Conservation (phyloP, 2,888 invertebrate genomes). For the Campoplex capitator region DNA sequence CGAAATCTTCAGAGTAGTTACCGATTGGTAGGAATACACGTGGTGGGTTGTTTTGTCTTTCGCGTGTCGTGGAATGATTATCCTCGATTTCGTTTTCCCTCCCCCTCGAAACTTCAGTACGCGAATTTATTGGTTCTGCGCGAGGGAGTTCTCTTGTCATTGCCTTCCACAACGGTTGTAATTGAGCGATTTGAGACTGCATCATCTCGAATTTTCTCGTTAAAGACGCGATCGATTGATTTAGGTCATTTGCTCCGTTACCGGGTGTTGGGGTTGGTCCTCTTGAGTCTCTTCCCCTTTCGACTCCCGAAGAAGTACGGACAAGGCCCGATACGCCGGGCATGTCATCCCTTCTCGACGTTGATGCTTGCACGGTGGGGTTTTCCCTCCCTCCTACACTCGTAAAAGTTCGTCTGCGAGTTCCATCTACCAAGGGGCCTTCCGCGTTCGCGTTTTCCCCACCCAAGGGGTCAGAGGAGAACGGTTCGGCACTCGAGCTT, state of each 20-base stretch:
- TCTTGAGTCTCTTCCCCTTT: conserved; percentile 21
- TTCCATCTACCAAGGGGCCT: not conserved
- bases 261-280: conserved; percentile 23
- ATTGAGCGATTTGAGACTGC: not conserved
- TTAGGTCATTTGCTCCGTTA: not conserved
- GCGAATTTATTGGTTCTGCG: not conserved
- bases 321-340: not conserved
- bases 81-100: not conserved
- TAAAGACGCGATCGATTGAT: not conserved
- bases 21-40: not conserved
- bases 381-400: not conserved
- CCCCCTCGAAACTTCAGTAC: not conserved
- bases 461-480: not conserved
- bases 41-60: not conserved
- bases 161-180: not conserved
- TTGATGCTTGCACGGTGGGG: not conserved
- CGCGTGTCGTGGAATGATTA: not conserved
- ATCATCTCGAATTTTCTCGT: not conserved
- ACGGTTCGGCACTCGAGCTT: not conserved
- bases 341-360: not conserved
- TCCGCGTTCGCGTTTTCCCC: not conserved
- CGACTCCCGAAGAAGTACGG: not conserved
- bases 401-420: not conserved
- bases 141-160: not conserved
- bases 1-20: too few species aligned